These are phyloP conservation scores for Ladona fulva DNA, from an alignment of 1,140 invertebrate genomes.

Conservation along the genomic window DNA sequence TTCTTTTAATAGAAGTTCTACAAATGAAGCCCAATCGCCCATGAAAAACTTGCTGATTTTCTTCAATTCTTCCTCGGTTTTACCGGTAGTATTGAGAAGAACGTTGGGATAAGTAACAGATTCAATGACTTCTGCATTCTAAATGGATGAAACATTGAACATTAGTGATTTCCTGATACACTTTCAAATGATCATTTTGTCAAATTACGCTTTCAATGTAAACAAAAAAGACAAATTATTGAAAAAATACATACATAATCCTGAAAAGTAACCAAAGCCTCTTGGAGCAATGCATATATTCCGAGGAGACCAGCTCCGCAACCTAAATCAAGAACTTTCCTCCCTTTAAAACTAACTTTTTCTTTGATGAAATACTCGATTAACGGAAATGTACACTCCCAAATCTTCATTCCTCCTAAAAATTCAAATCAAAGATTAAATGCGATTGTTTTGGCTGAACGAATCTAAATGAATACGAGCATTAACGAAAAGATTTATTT, in stretches of 20 bases:
- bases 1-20: conserved; percentile 28
- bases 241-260: conserved; percentile 66
- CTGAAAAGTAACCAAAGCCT: conserved; percentile 69
- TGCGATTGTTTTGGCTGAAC: not conserved
- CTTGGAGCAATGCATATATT: conserved; percentile 54
- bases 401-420: conserved; percentile 76
- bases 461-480: no score
- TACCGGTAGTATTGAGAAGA: conserved; percentile 50
- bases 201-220: no score
- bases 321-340: conserved; percentile 67
- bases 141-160: conserved; percentile 15
- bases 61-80: conserved; percentile 29
- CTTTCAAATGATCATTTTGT: no score
- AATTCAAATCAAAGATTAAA: conserved; percentile 13
- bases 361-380: conserved; percentile 48
- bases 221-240: not conserved
- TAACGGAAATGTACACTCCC: conserved; percentile 79
- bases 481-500: no score
- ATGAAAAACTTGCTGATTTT: conserved; percentile 50
- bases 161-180: not conserved
- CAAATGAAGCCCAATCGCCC: conserved; percentile 70
- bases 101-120: conserved; percentile 70
- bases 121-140: conserved; percentile 70
- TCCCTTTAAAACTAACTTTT: conserved; percentile 36
- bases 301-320: conserved; percentile 79